Base-by-base conservation (phyloP, 2,888 invertebrate genomes). In the Erynnis tages region DNA sequence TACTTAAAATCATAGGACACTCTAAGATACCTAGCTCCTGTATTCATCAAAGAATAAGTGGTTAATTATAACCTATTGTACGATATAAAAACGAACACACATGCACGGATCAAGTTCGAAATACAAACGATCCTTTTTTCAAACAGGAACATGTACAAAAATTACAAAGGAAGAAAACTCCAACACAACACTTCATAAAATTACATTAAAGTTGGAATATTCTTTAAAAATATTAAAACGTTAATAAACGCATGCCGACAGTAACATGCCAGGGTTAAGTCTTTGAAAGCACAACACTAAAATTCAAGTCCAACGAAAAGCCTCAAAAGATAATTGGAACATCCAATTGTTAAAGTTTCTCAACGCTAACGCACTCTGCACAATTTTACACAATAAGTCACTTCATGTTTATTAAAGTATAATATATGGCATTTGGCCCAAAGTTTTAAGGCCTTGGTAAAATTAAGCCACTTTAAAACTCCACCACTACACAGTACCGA, bases 221-320 rank as follows among this genome's bases (percentile, higher is more conserved):
- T 48, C 59, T 59, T 62, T 57, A 56, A 58, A 47, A 32, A 30
- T 30, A 55, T 17, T 43, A 38, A 43, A 21, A 37, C 52, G 55
- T 55, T 55, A 57, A 45, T 49, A n/a, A 27, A 48, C 34, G 43
- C 79, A 76, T 77, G 76, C 73, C 63, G 54, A 34, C 41, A 25
- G 3, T 43, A 17, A 66, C 77, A 78, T 78, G 79, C 79, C 60
- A 47, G 64, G 69, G 73, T 78, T 79, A 69, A 71, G 66, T 67
- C 53, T 60, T 58, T 56, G 62, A 71, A 69, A 69, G 63, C 63
- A 67, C 67, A 50, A 35, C 49, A 49, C 49, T 25, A 34, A 30
- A 41, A 34, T 43, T 43, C 50, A 49, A 40, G 11, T 49, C 48
- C 41, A 41, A 14, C 56, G 45, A 56, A 54, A 58, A 60, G 58